Conservation (phyloP, 2,797 vertebrate species). For the Bradypodion ventrale region DNA sequence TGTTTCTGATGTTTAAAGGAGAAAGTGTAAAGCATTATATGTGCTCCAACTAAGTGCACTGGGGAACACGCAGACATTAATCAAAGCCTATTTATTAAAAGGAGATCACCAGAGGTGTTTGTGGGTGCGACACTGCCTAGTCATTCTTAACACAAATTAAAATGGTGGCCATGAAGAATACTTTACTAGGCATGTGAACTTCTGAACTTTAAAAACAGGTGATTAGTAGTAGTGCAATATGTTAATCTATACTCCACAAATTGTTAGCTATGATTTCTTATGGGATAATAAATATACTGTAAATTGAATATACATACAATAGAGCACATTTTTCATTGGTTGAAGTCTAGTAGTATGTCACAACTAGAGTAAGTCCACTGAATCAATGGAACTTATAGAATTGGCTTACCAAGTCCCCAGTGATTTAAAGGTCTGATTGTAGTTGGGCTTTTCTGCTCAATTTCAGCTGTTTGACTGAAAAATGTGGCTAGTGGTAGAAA, state of each 20-base stretch:
- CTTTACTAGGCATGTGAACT: background rate
- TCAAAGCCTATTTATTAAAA: background rate
- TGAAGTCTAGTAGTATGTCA: too few species aligned
- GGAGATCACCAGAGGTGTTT: background rate
- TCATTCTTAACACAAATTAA: background rate
- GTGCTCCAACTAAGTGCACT: conserved; percentile 26
- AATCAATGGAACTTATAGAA: too few species aligned
- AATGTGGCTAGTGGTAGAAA: background rate
- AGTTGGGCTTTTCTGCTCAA: too few species aligned
- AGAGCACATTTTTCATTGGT: background rate
- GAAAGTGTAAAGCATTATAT: conserved; percentile 35
- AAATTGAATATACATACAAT: background rate
- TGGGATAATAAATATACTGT: background rate
- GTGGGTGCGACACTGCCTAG: too few species aligned
- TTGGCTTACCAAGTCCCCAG: too few species aligned
- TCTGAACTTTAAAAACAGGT: background rate
- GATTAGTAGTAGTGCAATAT: background rate
- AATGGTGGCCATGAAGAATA: background rate
- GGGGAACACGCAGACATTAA: background rate
- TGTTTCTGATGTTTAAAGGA: conserved; percentile 39
- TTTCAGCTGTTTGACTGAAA: background rate
- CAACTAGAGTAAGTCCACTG: background rate
- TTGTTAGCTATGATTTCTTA: background rate
- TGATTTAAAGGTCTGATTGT: too few species aligned
- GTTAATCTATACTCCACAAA: background rate